phyloP scores from a whole-genome alignment of 2,888 invertebrate species.

The Prionchulus punctatus region DNA sequence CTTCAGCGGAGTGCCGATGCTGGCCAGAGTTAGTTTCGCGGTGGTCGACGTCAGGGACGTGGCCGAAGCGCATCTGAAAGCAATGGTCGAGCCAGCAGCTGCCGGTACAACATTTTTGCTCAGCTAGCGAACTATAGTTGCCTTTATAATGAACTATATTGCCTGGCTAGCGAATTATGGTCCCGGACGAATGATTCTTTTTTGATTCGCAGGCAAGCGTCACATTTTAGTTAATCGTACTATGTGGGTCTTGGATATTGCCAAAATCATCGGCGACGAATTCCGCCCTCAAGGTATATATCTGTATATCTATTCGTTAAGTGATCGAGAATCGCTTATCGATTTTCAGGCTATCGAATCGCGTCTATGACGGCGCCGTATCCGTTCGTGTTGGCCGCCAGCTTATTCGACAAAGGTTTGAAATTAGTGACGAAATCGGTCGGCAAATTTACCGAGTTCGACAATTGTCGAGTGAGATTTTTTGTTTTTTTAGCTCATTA shows the following conservation, averaged over 20 bases:
- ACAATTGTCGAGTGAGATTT: background rate
- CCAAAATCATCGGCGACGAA: background rate
- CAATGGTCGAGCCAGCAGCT: conserved; percentile 37
- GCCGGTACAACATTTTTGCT: no score
- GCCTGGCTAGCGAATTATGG: no score
- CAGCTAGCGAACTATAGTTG: no score
- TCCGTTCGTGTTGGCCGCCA: background rate
- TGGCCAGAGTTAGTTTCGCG: conserved; percentile 37
- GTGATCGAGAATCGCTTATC: no score
- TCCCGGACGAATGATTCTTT: no score
- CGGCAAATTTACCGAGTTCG: no score
- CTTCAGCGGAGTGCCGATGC: conserved; percentile 32
- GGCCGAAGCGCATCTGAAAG: conserved; percentile 39
- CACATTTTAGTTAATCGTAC: conserved; percentile 17
- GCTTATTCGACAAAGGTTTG: background rate
- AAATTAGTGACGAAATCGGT: no score
- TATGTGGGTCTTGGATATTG: background rate
- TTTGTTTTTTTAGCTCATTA: background rate
- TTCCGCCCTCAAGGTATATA: background rate
- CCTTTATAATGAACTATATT: no score
- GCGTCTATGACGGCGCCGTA: background rate
- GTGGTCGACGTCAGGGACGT: conserved; percentile 43
- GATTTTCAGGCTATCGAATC: background rate
- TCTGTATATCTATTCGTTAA: background rate
- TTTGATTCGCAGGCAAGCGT: background rate